Conservation (phyloP, 2,797 vertebrate genomes). For the Strix occidentalis region DNA sequence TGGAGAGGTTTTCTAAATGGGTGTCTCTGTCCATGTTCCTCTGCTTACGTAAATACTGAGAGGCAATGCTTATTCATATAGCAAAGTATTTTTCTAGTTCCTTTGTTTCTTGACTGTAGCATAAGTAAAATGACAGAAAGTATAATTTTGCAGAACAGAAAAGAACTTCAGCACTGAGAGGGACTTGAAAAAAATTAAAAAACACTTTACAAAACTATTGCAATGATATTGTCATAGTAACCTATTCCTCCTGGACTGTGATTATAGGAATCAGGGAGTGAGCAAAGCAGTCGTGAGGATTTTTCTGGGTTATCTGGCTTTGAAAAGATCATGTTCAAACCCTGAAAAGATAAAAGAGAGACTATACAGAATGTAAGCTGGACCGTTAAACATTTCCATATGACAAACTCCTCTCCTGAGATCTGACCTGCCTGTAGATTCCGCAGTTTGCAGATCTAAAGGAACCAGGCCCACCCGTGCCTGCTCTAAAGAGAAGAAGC, state of each 20-base stretch:
- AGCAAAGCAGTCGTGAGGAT: conserved; percentile 55
- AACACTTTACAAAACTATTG: conserved; percentile 50
- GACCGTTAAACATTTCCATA: conserved; percentile 78
- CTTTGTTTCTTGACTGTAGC: neutral
- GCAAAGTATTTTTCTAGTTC: neutral
- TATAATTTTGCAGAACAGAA: conserved; percentile 18
- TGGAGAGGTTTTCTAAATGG: neutral
- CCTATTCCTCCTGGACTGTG: conserved; percentile 60
- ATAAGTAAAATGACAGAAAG: neutral
- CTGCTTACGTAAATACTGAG: neutral
- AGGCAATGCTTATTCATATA: neutral
- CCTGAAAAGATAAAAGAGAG: conserved; percentile 77
- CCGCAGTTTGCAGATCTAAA: conserved; percentile 70
- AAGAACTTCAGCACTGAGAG: conserved; percentile 1
- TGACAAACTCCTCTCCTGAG: conserved; percentile 77
- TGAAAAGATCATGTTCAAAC: conserved; percentile 81
- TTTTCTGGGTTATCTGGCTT: conserved; percentile 79
- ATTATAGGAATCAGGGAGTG: conserved; percentile 56
- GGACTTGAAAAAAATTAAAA: conserved; percentile 1
- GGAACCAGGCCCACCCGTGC: conserved; percentile 45
- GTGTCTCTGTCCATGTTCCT: neutral
- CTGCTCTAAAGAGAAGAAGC: conserved; percentile 41
- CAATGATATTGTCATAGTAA: conserved; percentile 70
- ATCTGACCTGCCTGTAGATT: conserved; percentile 73
- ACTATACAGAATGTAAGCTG: conserved; percentile 72